Base-by-base conservation (phyloP, 2,113 vertebrate species). In the Aspiorhynchus laticeps region DNA sequence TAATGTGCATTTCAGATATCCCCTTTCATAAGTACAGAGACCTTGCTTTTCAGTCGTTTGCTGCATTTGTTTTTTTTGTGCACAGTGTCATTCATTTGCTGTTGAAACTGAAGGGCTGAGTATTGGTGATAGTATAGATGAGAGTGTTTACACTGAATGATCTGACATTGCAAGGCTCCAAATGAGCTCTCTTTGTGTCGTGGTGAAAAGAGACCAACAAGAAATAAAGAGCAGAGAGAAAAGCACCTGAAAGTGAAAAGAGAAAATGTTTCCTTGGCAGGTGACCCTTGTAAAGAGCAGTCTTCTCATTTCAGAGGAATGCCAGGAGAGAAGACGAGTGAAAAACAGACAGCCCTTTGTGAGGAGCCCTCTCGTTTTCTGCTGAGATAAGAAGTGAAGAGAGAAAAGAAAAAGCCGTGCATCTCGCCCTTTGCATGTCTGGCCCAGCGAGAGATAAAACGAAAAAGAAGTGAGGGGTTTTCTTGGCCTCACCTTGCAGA, bases 391-490 rank as follows among this genome's bases (percentile, higher is more conserved):
- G 59, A 73, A 67, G n/a, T 28, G 33, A 80, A 59, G 26, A 86
- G 65, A 86, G 56, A 65, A 88, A 78, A 88, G 41, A 3, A 80
- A 80, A 84, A 56, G 65, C 61, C 33, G 21, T 82, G 41, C 78
- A 56, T 79, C 59, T 46, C 43, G 10, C 61, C 81, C 51, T 87
- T 67, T 80, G 85, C 59, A 11, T 77, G 31, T 51, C 61, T 81
- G 36, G 73, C 82, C 61, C 36, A 79, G 69, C 31, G 56, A 86
- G 67, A 41, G 79, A 75, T 88, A 83, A 76, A 88, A 48, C 53
- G 77, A 86, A 36, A 77, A 80, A 85, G 14, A 83, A 59, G 56
- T 26, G 59, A 77, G 84, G 90, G 89, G 73, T 87, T 87, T 86
- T 41, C 78, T 63, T 73, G 31, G 86, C 78, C 67, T 84, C 38